Conservation (phyloP, 2,797 vertebrate species). For the Spondyliosoma cantharus region DNA sequence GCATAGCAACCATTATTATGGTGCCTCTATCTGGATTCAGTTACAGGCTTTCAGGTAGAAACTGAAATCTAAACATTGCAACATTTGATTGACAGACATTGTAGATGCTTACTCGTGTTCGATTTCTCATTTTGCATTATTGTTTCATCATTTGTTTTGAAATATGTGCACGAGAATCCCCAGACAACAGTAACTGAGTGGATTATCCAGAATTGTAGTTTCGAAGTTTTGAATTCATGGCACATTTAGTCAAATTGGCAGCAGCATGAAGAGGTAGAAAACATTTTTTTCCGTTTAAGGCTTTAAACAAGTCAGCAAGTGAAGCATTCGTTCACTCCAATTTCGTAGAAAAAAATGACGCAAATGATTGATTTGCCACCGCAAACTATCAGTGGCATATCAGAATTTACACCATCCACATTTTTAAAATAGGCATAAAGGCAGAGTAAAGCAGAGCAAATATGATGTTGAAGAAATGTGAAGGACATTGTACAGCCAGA, state of each 20-base stretch:
- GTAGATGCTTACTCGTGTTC: neutral
- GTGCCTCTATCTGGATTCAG: neutral
- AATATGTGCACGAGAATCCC: neutral
- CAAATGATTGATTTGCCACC: constrained; percentile 34
- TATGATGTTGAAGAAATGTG: constrained; percentile 33
- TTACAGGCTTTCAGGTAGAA: constrained; percentile 1
- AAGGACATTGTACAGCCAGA: neutral
- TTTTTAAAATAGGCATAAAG: constrained; percentile 13
- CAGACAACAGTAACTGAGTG: neutral
- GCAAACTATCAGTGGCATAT: constrained; percentile 29
- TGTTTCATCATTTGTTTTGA: neutral
- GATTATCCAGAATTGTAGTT: neutral
- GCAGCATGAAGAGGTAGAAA: neutral
- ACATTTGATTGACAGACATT: neutral
- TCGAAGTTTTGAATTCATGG: neutral
- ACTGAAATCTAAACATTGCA: neutral
- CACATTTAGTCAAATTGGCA: neutral
- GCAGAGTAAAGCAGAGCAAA: constrained; percentile 29
- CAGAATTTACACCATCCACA: constrained; percentile 2
- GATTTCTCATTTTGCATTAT: neutral
- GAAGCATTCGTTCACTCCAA: neutral
- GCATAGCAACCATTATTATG: neutral
- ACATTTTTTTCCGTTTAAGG: neutral
- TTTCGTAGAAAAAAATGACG: constrained; percentile 4
- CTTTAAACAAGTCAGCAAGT: neutral